Percentiles rank a stretch among this genome's conserved stretches.
These are phyloP conservation scores for Anniella stebbinsi DNA, from an alignment of 2,797 vertebrate species.

Conservation along the genomic window DNA sequence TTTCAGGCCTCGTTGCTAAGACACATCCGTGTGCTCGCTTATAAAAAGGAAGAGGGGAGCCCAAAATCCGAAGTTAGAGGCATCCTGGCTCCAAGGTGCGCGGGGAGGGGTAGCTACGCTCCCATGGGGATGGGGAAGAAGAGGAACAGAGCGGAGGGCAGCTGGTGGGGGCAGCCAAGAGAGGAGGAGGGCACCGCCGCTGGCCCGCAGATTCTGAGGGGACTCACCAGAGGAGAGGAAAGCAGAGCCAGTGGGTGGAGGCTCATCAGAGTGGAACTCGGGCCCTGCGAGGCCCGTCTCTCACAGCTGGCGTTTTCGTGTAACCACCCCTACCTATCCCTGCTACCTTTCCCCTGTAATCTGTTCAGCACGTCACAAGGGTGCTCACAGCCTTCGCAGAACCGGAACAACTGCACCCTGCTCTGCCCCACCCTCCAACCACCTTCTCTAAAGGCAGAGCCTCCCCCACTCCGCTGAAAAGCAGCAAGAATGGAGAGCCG, in stretches of 20 bases:
- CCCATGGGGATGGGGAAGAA: neutral
- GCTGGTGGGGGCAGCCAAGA: neutral
- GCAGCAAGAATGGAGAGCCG: neutral
- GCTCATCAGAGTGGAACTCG: neutral
- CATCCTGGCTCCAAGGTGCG: neutral
- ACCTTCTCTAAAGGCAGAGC: conserved; percentile 10
- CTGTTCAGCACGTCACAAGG: neutral
- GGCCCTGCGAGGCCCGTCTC: neutral
- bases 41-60: neutral
- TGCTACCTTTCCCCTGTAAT: conserved; percentile 27
- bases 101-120: conserved; percentile 28
- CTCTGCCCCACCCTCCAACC: neutral
- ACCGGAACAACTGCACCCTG: conserved; percentile 16
- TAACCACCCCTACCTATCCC: neutral
- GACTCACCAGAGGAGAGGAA: conserved; percentile 9
- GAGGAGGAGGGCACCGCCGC: neutral
- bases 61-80: neutral
- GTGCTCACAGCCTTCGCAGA: neutral
- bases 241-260: neutral
- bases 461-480: neutral
- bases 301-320: conserved; percentile 13
- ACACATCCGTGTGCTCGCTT: conserved; percentile 10
- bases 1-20: conserved; percentile 37
- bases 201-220: too few species aligned
- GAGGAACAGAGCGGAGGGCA: neutral